A percentile compares a stretch with the other conserved stretches of the same genome.
Conservation (phyloP, 2,888 invertebrate species). For the Lamellibrachia satsuma region DNA sequence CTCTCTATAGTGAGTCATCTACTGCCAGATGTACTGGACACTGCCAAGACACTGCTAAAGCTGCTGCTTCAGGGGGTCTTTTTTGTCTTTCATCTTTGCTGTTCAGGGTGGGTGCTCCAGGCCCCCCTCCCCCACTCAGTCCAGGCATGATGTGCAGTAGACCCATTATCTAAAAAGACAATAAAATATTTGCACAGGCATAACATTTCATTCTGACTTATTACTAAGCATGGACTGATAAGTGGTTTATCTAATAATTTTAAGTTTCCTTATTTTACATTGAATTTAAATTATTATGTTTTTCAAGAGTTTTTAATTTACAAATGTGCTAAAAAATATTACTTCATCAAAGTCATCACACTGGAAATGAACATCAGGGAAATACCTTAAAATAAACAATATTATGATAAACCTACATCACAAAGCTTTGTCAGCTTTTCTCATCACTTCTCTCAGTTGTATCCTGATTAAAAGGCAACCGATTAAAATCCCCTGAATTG, state of each 20-base stretch:
- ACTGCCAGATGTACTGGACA: background rate
- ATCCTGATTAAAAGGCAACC: too few relatives aligned
- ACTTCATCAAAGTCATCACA: too few relatives aligned
- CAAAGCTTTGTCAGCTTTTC: too few relatives aligned
- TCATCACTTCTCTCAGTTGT: too few relatives aligned
- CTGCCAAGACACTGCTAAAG: background rate
- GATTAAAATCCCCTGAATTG: too few relatives aligned
- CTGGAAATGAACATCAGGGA: too few relatives aligned
- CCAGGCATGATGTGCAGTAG: background rate
- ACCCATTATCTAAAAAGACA: background rate
- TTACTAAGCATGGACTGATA: background rate
- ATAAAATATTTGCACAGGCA: conserved; percentile 1
- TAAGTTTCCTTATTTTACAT: background rate
- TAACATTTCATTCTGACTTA: background rate
- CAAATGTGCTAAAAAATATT: too few relatives aligned
- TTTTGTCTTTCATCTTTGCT: background rate
- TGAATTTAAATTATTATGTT: background rate
- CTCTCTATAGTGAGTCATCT: background rate
- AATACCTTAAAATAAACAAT: too few relatives aligned
- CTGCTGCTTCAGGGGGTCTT: background rate
- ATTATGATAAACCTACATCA: too few relatives aligned
- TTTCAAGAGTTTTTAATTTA: background rate
- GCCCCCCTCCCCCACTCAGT: too few relatives aligned
- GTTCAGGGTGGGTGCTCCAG: background rate
- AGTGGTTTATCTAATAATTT: background rate